Evolutionary conservation across 2,113 vertebrate species (phyloP).

Genomic region (Clarias macrocephalus): DNA sequence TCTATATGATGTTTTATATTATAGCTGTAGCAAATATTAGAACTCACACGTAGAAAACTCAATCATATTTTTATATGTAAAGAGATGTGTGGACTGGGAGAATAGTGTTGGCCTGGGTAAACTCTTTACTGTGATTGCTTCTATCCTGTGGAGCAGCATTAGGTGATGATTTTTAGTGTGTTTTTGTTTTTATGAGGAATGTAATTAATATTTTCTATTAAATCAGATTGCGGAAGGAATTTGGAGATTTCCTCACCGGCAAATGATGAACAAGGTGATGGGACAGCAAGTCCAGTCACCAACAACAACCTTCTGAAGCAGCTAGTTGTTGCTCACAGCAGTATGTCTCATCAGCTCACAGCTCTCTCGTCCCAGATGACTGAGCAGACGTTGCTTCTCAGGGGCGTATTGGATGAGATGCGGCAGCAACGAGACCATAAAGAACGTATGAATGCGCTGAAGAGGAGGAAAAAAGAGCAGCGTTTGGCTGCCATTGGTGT

Average conservation of each 20-base stretch:
- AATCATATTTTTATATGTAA: not conserved
- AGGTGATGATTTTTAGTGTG: not conserved
- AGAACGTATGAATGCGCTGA: not conserved
- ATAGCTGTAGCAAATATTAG: not conserved
- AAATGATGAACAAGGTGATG: not conserved
- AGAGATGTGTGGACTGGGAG: not conserved
- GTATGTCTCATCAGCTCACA: not conserved
- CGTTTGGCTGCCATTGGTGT: not conserved
- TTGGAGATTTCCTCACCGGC: not conserved
- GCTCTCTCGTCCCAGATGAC: not conserved
- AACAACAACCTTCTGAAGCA: not conserved
- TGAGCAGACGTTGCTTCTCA: not conserved
- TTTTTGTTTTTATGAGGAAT: not conserved
- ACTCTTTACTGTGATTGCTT: not conserved
- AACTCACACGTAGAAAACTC: not conserved
- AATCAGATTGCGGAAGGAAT: not conserved
- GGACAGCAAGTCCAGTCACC: not conserved
- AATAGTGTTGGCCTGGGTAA: not conserved
- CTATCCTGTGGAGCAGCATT: not conserved
- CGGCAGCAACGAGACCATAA: not conserved
- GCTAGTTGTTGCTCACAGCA: not conserved
- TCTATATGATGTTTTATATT: not conserved
- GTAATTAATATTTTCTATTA: not conserved
- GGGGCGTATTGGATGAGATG: not conserved
- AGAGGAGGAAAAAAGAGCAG: not conserved